Conservation (phyloP, 30 jellyfish, hydroid and myxozoan genomes). For the Pseudorhiza aurosa region DNA sequence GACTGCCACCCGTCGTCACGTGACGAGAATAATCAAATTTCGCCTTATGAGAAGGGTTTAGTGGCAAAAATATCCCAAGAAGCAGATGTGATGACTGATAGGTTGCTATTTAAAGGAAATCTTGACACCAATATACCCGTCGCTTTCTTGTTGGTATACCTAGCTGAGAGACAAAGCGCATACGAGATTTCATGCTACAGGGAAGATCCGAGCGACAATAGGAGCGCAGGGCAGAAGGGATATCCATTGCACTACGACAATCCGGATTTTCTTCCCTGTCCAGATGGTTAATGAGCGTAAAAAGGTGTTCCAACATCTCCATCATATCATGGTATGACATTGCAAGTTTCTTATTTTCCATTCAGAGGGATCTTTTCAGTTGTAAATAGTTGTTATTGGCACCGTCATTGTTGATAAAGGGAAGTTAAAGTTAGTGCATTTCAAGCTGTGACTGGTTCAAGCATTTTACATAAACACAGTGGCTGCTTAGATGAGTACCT, state of each 20-base stretch:
- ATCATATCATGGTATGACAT: constrained; percentile 16
- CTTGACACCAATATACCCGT: no score
- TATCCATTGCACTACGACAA: no score
- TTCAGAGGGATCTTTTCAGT: neutral
- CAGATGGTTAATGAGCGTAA: constrained; percentile 46
- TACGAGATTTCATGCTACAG: no score
- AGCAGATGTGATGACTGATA: neutral
- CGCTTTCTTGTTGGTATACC: no score
- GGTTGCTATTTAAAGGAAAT: neutral
- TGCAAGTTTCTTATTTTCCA: neutral
- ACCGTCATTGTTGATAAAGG: neutral
- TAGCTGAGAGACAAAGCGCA: no score
- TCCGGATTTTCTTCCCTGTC: neutral
- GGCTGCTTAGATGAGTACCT: no score
- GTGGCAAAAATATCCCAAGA: neutral
- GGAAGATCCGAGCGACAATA: no score
- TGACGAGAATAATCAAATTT: constrained; percentile 23
- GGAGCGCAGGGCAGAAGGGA: no score
- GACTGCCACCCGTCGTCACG: constrained; percentile 69
- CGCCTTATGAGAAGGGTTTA: constrained; percentile 5
- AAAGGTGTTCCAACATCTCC: neutral
- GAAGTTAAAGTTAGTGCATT: neutral
- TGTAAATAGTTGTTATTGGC: neutral
- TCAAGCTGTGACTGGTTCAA: constrained; percentile 19
- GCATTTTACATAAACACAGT: no score